These are phyloP conservation scores for Chrysemys picta DNA, from an alignment of 2,113 vertebrate species.

Conservation along the genomic window DNA sequence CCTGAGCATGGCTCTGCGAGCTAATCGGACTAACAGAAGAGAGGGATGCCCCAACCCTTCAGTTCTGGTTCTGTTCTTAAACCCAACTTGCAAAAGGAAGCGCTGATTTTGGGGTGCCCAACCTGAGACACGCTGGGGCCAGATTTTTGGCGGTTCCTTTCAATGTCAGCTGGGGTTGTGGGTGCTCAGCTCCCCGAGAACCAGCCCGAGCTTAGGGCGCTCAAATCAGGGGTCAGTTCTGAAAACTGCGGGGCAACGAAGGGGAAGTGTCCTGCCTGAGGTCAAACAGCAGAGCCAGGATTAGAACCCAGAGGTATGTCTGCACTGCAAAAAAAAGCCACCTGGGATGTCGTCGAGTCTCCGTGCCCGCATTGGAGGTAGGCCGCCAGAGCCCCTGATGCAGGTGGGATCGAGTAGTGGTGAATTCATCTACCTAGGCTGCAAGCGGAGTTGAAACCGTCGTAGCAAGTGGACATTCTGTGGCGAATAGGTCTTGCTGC, in stretches of 20 bases:
- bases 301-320: background rate
- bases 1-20: background rate
- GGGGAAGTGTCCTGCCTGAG: too few relatives aligned
- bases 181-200: background rate
- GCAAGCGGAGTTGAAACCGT: background rate
- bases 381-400: background rate
- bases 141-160: background rate
- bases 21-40: too few relatives aligned
- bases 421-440: background rate
- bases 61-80: background rate
- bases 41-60: background rate
- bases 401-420: background rate
- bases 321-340: background rate
- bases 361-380: background rate
- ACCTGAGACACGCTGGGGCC: background rate
- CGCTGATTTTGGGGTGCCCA: background rate
- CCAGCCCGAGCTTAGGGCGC: background rate
- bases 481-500: background rate
- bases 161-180: background rate
- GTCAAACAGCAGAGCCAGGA: background rate
- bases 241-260: background rate
- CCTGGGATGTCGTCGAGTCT: background rate
- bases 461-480: background rate
- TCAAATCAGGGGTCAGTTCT: background rate
- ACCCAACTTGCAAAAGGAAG: background rate